A percentile compares a stretch with the other conserved stretches of the same genome.
Conservation (phyloP, 2,113 vertebrate species). For the Chunga burmeisteri region DNA sequence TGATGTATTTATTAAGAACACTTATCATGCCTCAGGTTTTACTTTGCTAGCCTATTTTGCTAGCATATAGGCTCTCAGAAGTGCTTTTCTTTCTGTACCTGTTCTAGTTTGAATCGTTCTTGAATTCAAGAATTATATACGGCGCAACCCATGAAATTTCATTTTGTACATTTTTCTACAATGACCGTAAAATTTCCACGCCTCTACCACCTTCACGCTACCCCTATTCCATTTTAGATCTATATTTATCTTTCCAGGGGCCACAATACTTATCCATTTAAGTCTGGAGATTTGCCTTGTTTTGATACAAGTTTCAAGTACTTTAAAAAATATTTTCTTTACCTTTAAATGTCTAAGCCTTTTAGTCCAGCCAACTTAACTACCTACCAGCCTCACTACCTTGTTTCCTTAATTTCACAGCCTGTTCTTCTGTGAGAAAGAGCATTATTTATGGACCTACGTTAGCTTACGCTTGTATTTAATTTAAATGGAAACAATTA, state of each 20-base stretch:
- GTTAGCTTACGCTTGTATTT: background rate
- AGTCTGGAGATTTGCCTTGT: background rate
- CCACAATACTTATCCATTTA: background rate
- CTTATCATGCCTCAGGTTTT: background rate
- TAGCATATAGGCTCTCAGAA: background rate
- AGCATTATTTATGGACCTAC: background rate
- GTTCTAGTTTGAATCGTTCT: background rate
- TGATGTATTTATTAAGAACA: background rate
- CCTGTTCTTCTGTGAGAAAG: background rate
- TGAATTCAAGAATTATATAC: background rate
- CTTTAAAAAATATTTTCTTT: background rate
- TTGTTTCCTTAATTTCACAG: background rate
- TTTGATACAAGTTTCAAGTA: background rate
- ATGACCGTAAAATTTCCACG: background rate
- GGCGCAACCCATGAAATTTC: background rate
- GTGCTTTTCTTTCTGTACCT: background rate
- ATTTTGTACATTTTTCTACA: background rate
- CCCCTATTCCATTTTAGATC: background rate
- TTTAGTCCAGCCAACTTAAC: background rate
- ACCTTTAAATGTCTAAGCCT: background rate
- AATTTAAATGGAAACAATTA: background rate
- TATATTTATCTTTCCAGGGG: background rate
- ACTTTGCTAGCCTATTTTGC: background rate
- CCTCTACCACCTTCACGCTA: background rate
- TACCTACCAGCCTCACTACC: background rate